Evolutionary conservation across 1,140 invertebrate genomes (phyloP).

Genomic region (Leptopilina boulardi): DNA sequence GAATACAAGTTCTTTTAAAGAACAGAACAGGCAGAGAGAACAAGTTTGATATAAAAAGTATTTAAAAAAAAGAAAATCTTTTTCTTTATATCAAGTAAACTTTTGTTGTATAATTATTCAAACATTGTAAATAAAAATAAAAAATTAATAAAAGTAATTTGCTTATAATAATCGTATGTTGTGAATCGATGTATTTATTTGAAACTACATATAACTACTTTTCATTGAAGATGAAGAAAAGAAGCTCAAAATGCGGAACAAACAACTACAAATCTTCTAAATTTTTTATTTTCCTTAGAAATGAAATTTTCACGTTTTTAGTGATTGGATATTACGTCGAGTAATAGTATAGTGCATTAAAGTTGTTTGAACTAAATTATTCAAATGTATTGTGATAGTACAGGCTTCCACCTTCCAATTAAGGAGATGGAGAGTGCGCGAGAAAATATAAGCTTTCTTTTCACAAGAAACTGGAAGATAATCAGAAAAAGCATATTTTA

Average conservation of each 20-base stretch:
- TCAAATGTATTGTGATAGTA: conserved; percentile 4
- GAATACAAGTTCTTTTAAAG: conserved; percentile 6
- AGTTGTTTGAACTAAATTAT: conserved; percentile 4
- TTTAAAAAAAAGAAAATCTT: not conserved
- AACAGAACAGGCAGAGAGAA: not conserved
- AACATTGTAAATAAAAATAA: no score
- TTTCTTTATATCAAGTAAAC: not conserved
- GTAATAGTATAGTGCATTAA: not conserved
- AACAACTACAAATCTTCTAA: not conserved
- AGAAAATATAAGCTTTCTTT: not conserved
- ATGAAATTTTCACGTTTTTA: not conserved
- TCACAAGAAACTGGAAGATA: not conserved
- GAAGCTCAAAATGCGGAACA: not conserved
- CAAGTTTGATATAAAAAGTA: not conserved
- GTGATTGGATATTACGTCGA: not conserved
- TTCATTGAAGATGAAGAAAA: not conserved
- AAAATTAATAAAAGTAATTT: no score
- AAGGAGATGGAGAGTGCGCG: not conserved
- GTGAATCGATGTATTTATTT: no score
- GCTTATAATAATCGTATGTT: no score
- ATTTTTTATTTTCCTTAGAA: not conserved
- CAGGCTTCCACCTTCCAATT: not conserved
- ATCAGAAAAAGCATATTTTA: not conserved
- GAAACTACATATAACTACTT: not conserved
- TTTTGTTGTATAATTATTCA: not conserved